Conservation (phyloP, 2,888 invertebrate genomes). For the Bellardia bayeri region DNA sequence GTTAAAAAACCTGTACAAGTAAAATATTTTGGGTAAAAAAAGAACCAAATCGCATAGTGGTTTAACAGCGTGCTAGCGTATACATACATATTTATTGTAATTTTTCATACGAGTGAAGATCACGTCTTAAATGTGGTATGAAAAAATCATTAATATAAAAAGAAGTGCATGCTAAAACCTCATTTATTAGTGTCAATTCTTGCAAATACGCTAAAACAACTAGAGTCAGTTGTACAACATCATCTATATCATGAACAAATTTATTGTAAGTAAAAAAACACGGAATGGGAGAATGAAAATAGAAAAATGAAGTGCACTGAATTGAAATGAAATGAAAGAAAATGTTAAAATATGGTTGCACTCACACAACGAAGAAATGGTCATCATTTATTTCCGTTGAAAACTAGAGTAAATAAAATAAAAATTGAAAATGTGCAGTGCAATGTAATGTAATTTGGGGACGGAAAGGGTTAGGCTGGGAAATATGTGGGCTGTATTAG, state of each 20-base stretch:
- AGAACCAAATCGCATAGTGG: background rate
- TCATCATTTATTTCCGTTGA: conserved; percentile 49
- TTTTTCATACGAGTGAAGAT: conserved; percentile 54
- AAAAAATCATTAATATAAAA: conserved; percentile 72
- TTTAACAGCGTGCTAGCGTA: background rate
- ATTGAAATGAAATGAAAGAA: background rate
- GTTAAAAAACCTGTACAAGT: conserved; percentile 47
- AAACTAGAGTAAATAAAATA: conserved; percentile 22
- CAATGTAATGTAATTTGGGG: conserved; percentile 13
- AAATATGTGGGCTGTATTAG: conserved; percentile 29
- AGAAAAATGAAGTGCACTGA: conserved; percentile 5
- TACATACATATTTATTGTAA: background rate
- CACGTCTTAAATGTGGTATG: conserved; percentile 58
- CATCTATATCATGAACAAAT: conserved; percentile 75
- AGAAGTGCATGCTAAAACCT: conserved; percentile 66
- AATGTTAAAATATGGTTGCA: background rate
- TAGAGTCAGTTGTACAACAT: conserved; percentile 39
- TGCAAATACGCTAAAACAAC: conserved; percentile 39
- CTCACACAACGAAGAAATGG: conserved; percentile 7
- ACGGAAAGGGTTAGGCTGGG: background rate
- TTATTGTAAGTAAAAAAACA: conserved; percentile 77
- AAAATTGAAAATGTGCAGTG: background rate
- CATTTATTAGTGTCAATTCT: conserved; percentile 73
- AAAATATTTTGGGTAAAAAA: conserved; percentile 14
- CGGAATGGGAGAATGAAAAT: conserved; percentile 76